These are phyloP conservation scores for Hipparchia semele DNA, from an alignment of 2,888 invertebrate species.

Conservation along the genomic window DNA sequence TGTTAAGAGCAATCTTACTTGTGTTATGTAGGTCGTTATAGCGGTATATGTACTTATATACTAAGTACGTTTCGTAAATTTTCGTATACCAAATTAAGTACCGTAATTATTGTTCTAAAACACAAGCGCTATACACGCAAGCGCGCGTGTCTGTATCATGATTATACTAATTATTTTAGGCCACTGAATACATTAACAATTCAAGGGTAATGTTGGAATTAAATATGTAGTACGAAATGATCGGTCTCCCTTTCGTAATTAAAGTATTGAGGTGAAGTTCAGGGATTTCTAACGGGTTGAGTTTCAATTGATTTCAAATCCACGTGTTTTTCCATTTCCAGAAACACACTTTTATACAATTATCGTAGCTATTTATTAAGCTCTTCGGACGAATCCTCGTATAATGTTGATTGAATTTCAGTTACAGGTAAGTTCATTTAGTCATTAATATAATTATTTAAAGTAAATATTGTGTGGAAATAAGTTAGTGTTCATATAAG, in stretches of 20 bases:
- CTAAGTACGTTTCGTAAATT: conserved; percentile 58
- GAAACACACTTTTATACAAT: too few relatives aligned
- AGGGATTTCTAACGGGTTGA: not conserved
- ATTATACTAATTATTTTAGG: conserved; percentile 62
- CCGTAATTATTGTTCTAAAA: conserved; percentile 66
- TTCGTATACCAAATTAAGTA: conserved; percentile 46
- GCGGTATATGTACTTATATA: conserved; percentile 40
- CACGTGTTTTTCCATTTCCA: too few relatives aligned
- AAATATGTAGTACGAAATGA: conserved; percentile 37
- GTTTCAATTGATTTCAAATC: too few relatives aligned
- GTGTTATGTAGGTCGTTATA: conserved; percentile 57
- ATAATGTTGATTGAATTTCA: too few relatives aligned
- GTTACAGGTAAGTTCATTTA: too few relatives aligned
- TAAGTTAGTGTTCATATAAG: too few relatives aligned
- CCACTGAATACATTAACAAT: conserved; percentile 58
- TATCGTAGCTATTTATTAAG: too few relatives aligned
- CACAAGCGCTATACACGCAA: conserved; percentile 56
- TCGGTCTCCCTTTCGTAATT: conserved; percentile 18
- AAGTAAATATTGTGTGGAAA: too few relatives aligned
- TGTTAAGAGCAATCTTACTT: conserved; percentile 2
- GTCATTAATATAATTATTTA: too few relatives aligned
- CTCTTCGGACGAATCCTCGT: too few relatives aligned
- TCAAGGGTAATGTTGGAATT: conserved; percentile 61
- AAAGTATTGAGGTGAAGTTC: not conserved
- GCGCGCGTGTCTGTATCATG: conserved; percentile 59